Conservation (phyloP, 2,888 invertebrate genomes). For the Volucella bombylans region DNA sequence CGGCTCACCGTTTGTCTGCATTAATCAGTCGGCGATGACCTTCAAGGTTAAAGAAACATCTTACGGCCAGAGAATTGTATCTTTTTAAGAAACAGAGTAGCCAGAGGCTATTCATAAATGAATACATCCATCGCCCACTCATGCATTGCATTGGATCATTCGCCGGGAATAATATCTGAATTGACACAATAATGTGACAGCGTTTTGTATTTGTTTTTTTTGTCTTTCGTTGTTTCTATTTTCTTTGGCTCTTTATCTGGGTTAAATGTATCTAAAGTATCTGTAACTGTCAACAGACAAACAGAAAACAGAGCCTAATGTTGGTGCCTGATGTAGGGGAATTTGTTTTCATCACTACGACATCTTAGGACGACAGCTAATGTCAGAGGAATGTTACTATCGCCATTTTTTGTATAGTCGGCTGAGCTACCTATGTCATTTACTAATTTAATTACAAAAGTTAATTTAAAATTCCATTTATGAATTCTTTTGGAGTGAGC, state of each 20-base stretch:
- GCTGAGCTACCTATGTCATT: constrained; percentile 1
- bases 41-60: constrained; percentile 36
- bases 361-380: not conserved
- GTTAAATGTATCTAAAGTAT: no score
- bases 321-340: no score
- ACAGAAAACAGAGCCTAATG: no score
- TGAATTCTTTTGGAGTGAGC: constrained; percentile 2
- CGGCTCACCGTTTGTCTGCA: constrained; percentile 22
- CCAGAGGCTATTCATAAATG: constrained; percentile 22
- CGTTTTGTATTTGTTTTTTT: constrained; percentile 4
- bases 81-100: constrained; percentile 16
- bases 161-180: constrained; percentile 35
- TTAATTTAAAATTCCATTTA: not conserved
- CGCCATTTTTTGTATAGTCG: no score
- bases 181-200: constrained; percentile 41
- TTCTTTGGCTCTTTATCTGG: no score
- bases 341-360: no score
- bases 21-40: constrained; percentile 57
- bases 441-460: constrained; percentile 13
- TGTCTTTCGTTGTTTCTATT: no score
- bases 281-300: no score
- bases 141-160: constrained; percentile 34
- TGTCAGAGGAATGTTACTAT: not conserved
- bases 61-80: constrained; percentile 13
- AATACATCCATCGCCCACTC: constrained; percentile 28